phyloP scores from a whole-genome alignment of 2,888 invertebrate genomes.

The Vanessa cardui region DNA sequence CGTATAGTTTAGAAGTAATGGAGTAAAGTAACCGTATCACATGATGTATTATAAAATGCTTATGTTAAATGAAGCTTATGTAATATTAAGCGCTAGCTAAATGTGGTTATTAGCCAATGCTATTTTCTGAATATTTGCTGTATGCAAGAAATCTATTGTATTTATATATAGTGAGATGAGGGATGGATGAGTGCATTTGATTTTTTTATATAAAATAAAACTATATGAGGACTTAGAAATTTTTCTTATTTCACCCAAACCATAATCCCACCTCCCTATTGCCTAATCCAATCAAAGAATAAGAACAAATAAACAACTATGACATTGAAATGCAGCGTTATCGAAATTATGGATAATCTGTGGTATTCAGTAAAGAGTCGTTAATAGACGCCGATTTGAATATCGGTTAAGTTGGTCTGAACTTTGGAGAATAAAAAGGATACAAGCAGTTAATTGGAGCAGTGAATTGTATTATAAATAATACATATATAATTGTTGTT shows the following conservation, averaged over 20 bases:
- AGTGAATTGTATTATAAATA: no score
- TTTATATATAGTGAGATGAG: constrained; percentile 76
- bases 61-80: constrained; percentile 70
- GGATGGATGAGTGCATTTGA: constrained; percentile 77
- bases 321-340: no score
- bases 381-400: no score
- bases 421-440: no score
- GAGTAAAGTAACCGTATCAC: constrained; percentile 64
- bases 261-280: no score
- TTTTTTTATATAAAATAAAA: constrained; percentile 81
- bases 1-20: constrained; percentile 50
- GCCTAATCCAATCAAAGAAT: no score
- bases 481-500: no score
- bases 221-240: constrained; percentile 68
- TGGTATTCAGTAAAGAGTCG: no score
- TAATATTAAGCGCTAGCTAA: constrained; percentile 78
- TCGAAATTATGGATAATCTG: no score
- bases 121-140: constrained; percentile 79
- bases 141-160: constrained; percentile 73
- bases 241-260: constrained; percentile 42
- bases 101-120: constrained; percentile 80
- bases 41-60: constrained; percentile 74
- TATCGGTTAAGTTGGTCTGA: no score
- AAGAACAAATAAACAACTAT: no score
- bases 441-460: no score